Conservation (phyloP, 2,113 vertebrate genomes). For the Sturnira hondurensis region DNA sequence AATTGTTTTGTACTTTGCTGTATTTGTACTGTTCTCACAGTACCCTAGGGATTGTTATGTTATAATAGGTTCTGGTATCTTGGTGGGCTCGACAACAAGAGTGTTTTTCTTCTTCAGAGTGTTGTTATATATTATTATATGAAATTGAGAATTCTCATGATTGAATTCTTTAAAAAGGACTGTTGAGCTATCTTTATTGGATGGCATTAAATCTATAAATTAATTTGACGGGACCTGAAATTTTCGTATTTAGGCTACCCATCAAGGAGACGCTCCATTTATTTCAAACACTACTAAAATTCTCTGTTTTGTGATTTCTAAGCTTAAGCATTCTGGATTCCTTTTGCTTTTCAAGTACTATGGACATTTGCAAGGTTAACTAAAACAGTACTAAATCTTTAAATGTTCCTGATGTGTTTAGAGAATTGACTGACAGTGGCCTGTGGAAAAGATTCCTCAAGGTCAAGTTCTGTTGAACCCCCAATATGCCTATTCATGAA, state of each 20-base stretch:
- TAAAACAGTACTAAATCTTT: constrained; percentile 9
- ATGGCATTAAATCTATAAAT: constrained; percentile 4
- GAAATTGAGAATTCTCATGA: constrained; percentile 7
- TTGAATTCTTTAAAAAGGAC: background rate
- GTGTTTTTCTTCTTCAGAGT: background rate
- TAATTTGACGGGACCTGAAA: constrained; percentile 1
- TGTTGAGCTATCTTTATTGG: background rate
- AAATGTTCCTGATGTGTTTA: background rate
- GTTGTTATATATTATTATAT: background rate
- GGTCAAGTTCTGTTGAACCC: background rate
- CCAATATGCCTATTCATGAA: background rate
- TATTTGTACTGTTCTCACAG: background rate
- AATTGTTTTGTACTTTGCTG: background rate
- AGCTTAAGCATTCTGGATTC: constrained; percentile 15
- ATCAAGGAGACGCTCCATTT: background rate
- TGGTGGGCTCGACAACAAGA: background rate
- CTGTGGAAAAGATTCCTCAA: constrained; percentile 42
- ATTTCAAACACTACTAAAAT: background rate
- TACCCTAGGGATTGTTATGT: background rate
- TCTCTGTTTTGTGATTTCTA: background rate
- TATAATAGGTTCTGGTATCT: background rate
- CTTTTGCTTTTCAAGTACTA: background rate
- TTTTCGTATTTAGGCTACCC: background rate
- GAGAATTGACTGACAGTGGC: constrained; percentile 35
- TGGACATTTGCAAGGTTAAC: background rate